These are phyloP conservation scores for Pachyramphus minor DNA, from an alignment of 2,113 vertebrate species.

Conservation along the genomic window DNA sequence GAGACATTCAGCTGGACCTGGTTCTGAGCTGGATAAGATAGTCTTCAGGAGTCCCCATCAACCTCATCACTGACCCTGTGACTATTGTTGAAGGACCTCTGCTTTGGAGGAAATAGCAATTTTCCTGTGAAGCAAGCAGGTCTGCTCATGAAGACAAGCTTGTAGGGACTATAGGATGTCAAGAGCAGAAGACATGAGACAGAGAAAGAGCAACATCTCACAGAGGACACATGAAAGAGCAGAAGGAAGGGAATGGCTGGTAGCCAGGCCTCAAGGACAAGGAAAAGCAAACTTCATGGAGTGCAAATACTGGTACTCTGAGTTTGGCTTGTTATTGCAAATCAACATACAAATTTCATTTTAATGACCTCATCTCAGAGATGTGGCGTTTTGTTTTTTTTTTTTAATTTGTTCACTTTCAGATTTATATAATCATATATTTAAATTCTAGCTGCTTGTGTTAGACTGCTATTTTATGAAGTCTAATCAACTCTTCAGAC, in stretches of 20 bases:
- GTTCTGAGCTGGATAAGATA: neutral
- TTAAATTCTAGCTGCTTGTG: neutral
- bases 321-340: neutral
- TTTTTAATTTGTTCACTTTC: neutral
- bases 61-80: neutral
- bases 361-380: neutral
- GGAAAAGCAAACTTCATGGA: neutral
- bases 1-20: neutral
- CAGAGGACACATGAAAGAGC: neutral
- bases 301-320: neutral
- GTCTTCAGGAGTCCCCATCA: neutral
- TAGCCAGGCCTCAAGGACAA: neutral
- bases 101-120: neutral
- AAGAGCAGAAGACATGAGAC: neutral
- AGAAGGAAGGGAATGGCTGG: neutral
- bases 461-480: neutral
- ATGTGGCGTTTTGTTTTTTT: no score
- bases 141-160: neutral
- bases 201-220: neutral
- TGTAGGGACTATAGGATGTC: neutral
- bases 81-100: neutral
- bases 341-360: neutral
- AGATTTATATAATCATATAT: conserved; percentile 12
- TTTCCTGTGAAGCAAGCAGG: neutral
- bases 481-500: conserved; percentile 4